Evolutionary conservation across 2,888 invertebrate genomes (phyloP), one percentile per base, ranked within the genome.

Genomic region (Yponomeuta plumbellus): DNA sequence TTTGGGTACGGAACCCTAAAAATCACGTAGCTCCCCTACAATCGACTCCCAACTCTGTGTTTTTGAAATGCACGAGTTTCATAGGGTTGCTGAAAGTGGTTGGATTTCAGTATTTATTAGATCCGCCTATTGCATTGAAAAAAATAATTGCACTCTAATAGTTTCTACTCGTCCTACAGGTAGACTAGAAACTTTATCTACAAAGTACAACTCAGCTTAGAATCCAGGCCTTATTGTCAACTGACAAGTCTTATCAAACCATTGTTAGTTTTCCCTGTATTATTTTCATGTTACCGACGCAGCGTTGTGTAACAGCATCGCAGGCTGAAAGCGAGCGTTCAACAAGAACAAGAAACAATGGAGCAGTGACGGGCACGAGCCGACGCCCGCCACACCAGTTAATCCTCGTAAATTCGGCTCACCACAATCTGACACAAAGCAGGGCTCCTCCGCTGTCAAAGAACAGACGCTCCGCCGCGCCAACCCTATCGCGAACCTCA

Each of bases 361-460:
- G 40, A 11, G 63, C 40, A 17, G 44, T 44, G 63, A 44, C 39
- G 39, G 20, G 62, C 34, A 13, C 21, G 26, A 26, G 17, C 20
- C n/a, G 62, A 17, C 26, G 39, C n/a, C 71, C 71, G 73, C 76
- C 75, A 74, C 73, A 70, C 72, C 75, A 78, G 83, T 82, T 85
- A 85, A 85, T 85, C 84, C 80, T 72, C 72, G 76, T 71, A 73
- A 72, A 80, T 80, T 77, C 77, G 72, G 61, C 72, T 21, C 58
- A 74, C 83, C 83, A 74, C 83, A 85, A 81, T 81, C 84, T 81
- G 86, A 86, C 83, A 80, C 74, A 76, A 78, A 77, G 76, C 84
- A 80, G 81, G 73, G 71, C 73, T 70, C 66, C 73, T 67, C 71
- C 70, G 20, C 56, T 26, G 56, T 65, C 65, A 23, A 39, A 56